Base-by-base conservation (phyloP, 2,797 vertebrate species). In the Megalops cyprinoides region DNA sequence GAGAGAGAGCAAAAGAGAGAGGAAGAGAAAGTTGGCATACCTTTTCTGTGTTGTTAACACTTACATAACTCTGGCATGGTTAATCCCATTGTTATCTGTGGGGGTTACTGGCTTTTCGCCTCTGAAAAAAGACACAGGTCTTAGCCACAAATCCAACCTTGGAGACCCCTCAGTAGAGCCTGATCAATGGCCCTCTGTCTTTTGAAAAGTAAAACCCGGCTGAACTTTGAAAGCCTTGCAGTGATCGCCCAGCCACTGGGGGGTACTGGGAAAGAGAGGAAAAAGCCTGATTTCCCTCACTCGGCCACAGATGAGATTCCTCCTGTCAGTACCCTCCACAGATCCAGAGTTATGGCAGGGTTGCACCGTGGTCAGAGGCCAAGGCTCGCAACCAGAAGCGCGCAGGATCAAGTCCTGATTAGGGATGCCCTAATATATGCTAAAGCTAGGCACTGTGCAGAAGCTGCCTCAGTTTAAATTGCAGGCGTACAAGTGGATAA, bases 131-230 rank as follows among this genome's bases (percentile, higher is more conserved):
- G 96, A 97, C 95, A 95, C 93, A 95, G 94, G 96, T 95, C 95
- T 97, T 97, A 95, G 94, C 94, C 92, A 93, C 94, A 95, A 95
- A 96, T 95, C 94, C 94, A 94, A 93, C 93, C 92, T 94, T 93
- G 92, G 93, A 95, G 92, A 42, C 93, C 92, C 94, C 95, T 95
- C 94, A 93, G 94, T 93, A 91, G 91, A 92, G 93, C 92, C 94
- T 96, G 95, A 96, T 96, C 95, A 96, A 95, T 95, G 93, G 92
- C 92, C n/a, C 93, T 93, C 91, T 94, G 77, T 95, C 94, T 95
- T 95, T 96, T 95, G 94, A 96, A 96, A 85, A 96, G 94, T 94
- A 96, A 97, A 98, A 97, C 96, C 95, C 95, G 95, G 94, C 96
- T 97, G 96, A 98, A 98, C 96, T 94, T 95, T 95, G 94, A 95